A percentile compares a stretch with the other conserved stretches of the same genome.
These are phyloP conservation scores for Oxyura jamaicensis DNA, from an alignment of 2,113 vertebrate genomes.

Conservation along the genomic window DNA sequence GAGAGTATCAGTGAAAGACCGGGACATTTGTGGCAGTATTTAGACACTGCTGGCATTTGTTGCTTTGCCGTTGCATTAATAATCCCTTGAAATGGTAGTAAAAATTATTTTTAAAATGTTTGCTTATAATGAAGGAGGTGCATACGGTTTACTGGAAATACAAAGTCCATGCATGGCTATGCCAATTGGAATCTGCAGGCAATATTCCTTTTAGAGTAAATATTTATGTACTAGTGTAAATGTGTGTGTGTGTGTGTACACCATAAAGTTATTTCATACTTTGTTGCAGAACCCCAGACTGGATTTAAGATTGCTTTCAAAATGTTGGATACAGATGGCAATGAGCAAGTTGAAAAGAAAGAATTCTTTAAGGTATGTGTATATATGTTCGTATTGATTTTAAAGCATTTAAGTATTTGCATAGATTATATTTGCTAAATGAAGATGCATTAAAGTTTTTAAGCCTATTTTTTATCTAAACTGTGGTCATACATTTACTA, in stretches of 20 bases:
- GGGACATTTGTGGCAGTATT: not conserved
- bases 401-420: not conserved
- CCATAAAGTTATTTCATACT: not conserved
- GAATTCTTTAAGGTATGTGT: constrained; percentile 92
- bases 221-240: not conserved
- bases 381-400: not conserved
- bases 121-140: not conserved
- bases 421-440: not conserved
- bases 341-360: constrained; percentile 94
- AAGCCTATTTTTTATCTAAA: not conserved
- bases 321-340: constrained; percentile 95
- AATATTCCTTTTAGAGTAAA: not conserved
- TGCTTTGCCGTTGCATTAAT: not conserved
- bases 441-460: not conserved
- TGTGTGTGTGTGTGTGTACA: not conserved
- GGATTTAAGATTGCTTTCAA: constrained; percentile 97
- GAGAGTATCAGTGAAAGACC: not conserved
- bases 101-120: not conserved
- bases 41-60: not conserved
- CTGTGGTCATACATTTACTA: not conserved
- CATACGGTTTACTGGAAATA: constrained; percentile 8
- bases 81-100: not conserved
- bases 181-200: not conserved
- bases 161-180: not conserved
- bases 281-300: constrained; percentile 88